Conservation (phyloP, 2,113 vertebrate genomes). For the Macquaria australasica region DNA sequence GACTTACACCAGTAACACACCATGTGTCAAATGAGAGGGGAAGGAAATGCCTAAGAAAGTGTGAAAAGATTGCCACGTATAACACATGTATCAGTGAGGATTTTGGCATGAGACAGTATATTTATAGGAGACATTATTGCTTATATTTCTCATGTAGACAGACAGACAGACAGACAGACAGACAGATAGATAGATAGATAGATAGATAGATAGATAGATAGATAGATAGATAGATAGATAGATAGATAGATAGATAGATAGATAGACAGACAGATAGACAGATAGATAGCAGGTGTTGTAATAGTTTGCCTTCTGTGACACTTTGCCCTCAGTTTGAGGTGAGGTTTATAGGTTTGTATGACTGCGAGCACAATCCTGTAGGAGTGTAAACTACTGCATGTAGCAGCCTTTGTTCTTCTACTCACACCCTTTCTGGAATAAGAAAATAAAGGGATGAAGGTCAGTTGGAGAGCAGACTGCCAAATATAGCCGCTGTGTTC, state of each 20-base stretch:
- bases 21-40: slow-evolving; percentile 75
- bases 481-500: slow-evolving; percentile 88
- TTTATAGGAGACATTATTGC: no score
- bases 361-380: slow-evolving; percentile 22
- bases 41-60: slow-evolving; percentile 67
- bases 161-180: slow-evolving; percentile 32
- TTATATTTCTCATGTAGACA: not conserved
- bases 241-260: slow-evolving; percentile 36
- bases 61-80: slow-evolving; percentile 65
- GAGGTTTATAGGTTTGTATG: slow-evolving; percentile 34
- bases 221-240: slow-evolving; percentile 39
- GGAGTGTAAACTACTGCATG: slow-evolving; percentile 55
- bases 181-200: slow-evolving; percentile 34
- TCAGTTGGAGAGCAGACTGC: slow-evolving; percentile 87
- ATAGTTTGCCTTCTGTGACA: not conserved
- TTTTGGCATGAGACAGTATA: not conserved
- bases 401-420: slow-evolving; percentile 71
- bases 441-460: slow-evolving; percentile 83
- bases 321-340: not conserved
- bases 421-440: slow-evolving; percentile 75
- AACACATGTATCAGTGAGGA: slow-evolving; percentile 20
- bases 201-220: slow-evolving; percentile 43
- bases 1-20: slow-evolving; percentile 53
- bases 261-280: slow-evolving; percentile 27
- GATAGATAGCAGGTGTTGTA: slow-evolving; percentile 22